Conservation (phyloP, 2,797 vertebrate species). For the Phalloptychus januarius region DNA sequence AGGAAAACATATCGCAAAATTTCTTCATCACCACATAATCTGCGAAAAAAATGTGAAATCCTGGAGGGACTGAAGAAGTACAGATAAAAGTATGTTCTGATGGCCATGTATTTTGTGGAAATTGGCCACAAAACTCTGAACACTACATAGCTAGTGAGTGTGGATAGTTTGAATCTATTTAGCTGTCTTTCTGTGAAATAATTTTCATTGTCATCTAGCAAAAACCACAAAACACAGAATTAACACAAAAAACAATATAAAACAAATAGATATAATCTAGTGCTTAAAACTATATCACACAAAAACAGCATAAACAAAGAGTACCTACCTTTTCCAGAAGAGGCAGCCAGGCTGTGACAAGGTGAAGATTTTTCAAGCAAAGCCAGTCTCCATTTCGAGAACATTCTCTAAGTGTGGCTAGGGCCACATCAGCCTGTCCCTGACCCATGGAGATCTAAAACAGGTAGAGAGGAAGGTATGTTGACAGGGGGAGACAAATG, state of each 20-base stretch:
- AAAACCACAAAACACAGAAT: neutral
- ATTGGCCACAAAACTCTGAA: neutral
- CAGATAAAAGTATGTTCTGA: no score
- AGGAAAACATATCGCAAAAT: no score
- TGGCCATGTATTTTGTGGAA: neutral
- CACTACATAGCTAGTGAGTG: neutral
- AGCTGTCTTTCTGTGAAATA: neutral
- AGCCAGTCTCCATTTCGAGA: constrained; percentile 91
- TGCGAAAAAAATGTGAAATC: no score
- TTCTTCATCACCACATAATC: no score
- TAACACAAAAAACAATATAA: neutral
- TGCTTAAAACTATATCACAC: neutral
- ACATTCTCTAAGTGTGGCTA: constrained; percentile 90
- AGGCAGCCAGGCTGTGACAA: constrained; percentile 94
- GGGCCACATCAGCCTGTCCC: constrained; percentile 94
- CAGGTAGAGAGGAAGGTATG: constrained; percentile 30
- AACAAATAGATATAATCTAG: neutral
- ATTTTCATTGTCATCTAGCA: neutral
- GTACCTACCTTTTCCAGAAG: constrained; percentile 90
- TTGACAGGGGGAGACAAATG: constrained; percentile 14
- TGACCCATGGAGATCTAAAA: constrained; percentile 97
- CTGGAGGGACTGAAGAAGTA: no score
- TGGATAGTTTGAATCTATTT: neutral
- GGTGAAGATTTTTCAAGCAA: constrained; percentile 97
- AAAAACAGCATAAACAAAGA: constrained; percentile 9